Conservation (phyloP, 2,888 invertebrate genomes). For the Epistrophe grossulariae region DNA sequence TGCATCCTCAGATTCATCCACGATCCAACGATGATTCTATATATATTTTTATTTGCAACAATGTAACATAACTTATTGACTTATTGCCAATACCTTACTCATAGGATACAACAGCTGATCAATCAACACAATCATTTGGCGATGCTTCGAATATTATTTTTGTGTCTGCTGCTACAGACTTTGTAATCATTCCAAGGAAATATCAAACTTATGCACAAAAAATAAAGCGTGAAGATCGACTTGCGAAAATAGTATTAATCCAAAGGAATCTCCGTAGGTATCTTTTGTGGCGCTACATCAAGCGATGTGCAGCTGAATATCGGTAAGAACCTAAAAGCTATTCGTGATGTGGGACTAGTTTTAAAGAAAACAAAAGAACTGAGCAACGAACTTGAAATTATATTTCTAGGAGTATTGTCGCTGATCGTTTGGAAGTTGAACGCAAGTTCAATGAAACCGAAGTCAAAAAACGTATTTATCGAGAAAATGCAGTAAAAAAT, state of each 20-base stretch:
- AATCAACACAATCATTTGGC: slow-evolving; percentile 82
- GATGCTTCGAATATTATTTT: slow-evolving; percentile 81
- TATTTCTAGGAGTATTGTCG: slow-evolving; percentile 83
- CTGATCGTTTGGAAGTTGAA: slow-evolving; percentile 80
- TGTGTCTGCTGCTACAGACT: slow-evolving; percentile 87
- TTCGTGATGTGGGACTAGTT: neutral
- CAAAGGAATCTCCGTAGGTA: slow-evolving; percentile 85
- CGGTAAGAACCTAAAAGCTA: slow-evolving; percentile 78
- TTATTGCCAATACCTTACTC: neutral
- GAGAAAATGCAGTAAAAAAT: slow-evolving; percentile 87
- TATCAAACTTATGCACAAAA: slow-evolving; percentile 89
- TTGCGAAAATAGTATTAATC: slow-evolving; percentile 86
- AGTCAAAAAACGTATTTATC: slow-evolving; percentile 83
- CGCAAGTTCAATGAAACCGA: slow-evolving; percentile 78
- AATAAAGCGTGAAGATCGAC: slow-evolving; percentile 85
- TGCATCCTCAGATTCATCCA: slow-evolving; percentile 21
- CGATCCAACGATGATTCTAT: neutral
- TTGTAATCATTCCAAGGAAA: slow-evolving; percentile 85
- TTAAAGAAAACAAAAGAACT: slow-evolving; percentile 53
- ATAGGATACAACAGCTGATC: slow-evolving; percentile 82
- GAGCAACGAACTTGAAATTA: slow-evolving; percentile 19
- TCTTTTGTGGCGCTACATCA: slow-evolving; percentile 84
- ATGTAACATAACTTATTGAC: neutral
- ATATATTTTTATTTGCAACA: neutral
- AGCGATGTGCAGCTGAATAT: slow-evolving; percentile 84